Evolutionary conservation across 2,113 vertebrate genomes (phyloP), one percentile per base, ranked within the genome.

Genomic region (Columba janthina): DNA sequence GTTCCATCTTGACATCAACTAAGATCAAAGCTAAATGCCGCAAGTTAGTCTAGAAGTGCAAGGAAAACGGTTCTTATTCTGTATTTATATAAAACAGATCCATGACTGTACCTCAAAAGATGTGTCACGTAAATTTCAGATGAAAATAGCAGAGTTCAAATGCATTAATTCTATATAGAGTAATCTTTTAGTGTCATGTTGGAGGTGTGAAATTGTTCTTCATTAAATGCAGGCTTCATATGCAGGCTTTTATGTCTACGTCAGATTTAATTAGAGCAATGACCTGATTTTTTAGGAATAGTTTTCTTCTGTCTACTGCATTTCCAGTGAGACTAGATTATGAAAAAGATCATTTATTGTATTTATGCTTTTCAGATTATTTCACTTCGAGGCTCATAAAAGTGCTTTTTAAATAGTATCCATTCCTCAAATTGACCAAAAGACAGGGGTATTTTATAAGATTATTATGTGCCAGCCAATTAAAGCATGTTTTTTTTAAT

Each of bases 21-120:
- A 66, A 88, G 76, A 95, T 84, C 76, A 96, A 93, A 93, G 80
- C 26, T 75, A 70, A 84, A 84, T 17, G 51, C 61, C 9, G 5
- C 42, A 14, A 78, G 29, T 69, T 44, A 78, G 11, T 10, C 50
- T 54, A 53, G 42, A 57, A 91, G 17, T 44, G 6, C 1, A 11
- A 56, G 46, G 62, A 44, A 75, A 89, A 61, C 0, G 0, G 48
- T 60, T 21, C 36, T 83, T 28, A 9, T 15, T 71, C 51, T 62
- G 5, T 9, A 1, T 73, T 86, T 88, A 53, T 46, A 19, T 38
- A 64, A 89, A 92, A 42, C 29, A 81, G 42, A 67, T 32, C 69
- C 42, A 29, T 51, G 54, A 40, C 50, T 69, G 12, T 38, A 50
- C 56, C 81, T 90, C 71, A 48, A 20, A 78, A 81, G n/a, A 36